phyloP scores from a whole-genome alignment of 2,113 vertebrate genomes.

The Hippopotamus amphibius region DNA sequence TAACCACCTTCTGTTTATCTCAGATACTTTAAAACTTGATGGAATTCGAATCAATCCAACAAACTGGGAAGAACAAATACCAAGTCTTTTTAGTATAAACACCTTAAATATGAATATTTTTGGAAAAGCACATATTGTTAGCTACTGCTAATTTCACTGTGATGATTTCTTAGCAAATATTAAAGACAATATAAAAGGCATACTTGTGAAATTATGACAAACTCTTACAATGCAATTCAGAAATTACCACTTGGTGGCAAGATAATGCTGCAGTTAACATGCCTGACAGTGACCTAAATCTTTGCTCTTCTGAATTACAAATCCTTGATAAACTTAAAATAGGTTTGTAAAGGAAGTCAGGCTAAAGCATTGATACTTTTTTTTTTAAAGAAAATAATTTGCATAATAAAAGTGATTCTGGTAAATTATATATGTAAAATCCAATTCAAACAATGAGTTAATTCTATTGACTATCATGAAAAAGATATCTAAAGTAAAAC shows the following conservation, averaged over 20 bases:
- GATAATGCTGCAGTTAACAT: slow-evolving; percentile 69
- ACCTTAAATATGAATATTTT: neutral
- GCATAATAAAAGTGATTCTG: neutral
- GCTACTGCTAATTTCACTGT: neutral
- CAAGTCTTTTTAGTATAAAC: neutral
- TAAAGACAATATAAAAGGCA: neutral
- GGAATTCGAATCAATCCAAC: neutral
- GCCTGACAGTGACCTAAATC: slow-evolving; percentile 67
- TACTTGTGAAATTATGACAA: neutral
- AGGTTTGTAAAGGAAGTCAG: neutral
- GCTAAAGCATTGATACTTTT: slow-evolving; percentile 20
- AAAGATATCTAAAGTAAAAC: slow-evolving; percentile 20
- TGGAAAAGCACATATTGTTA: neutral
- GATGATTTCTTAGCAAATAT: neutral
- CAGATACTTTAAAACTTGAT: neutral
- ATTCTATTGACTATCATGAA: neutral
- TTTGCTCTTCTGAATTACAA: slow-evolving; percentile 38
- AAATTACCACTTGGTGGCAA: slow-evolving; percentile 79
- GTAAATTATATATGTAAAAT: slow-evolving; percentile 35
- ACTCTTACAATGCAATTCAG: slow-evolving; percentile 27
- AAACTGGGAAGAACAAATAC: neutral
- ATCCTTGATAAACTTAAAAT: slow-evolving; percentile 43
- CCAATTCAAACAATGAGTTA: neutral
- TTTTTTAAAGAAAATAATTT: slow-evolving; percentile 25
- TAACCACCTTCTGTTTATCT: neutral